Base-by-base conservation (phyloP, 2,797 vertebrate genomes). In the Tokudaia muenninki region DNA sequence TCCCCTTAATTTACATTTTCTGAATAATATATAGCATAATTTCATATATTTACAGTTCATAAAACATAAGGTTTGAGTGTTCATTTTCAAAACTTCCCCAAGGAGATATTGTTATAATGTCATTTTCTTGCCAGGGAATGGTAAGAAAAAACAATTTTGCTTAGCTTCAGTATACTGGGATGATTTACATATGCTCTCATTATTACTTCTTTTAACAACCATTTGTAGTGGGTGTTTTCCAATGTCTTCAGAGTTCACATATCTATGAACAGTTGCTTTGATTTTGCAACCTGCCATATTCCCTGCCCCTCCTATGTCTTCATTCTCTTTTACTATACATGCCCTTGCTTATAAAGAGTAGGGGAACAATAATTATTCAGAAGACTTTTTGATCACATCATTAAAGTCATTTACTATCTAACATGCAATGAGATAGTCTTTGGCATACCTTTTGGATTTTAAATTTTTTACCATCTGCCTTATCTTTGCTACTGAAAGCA, bases 1-100 rank as follows among this genome's bases (percentile, higher is more conserved):
- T 78, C 29, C 59, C 47, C 13, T 87, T 94, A 47, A 83, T 55
- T 90, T 67, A 4, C 34, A 34, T 88, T 97, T 96, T 84, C 61
- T 57, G 65, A 87, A 87, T 91, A 81, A 87, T 70, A 26, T 81
- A 3, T 26, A 90, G 4, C 26, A 34, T 67, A 52, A 78, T 91
- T 74, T 90, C 21, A 34, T 87, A 55, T 75, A n/a, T 57, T 94
- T 79, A 34, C 77, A 29, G 4, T 29, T 14, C 1, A 21, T 47
- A 19, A 90, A 92, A 81, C 59, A 77, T 3, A 78, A 63, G 41
- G 37, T 88, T 78, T 81, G 6, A 41, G n/a, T n/a, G 3, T 37
- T 81, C 31, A 88, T 10, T 14, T 92, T 83, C 47, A 88, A 88
- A 74, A 41, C 16, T 41, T 90, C 44, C 17, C 87, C 31, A 16